Evolutionary conservation across 2,888 invertebrate genomes (phyloP).

Genomic region (Lycophotia porphyrea): DNA sequence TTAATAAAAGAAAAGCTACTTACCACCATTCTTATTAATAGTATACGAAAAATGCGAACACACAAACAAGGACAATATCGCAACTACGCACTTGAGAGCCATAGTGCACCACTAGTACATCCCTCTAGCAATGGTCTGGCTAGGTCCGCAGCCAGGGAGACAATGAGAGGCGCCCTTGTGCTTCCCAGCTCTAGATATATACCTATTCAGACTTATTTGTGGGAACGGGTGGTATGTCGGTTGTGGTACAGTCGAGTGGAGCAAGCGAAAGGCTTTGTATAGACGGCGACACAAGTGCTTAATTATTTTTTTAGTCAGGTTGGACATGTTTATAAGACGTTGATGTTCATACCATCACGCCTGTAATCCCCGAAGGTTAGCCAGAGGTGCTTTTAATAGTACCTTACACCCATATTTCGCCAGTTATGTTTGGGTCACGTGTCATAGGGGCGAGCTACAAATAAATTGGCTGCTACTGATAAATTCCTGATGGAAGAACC

Average conservation of each 20-base stretch:
- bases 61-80: slow-evolving; percentile 74
- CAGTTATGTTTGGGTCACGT: background rate
- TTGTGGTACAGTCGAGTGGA: slow-evolving; percentile 53
- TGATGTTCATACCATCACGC: background rate
- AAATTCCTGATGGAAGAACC: background rate
- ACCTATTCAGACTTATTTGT: slow-evolving; percentile 56
- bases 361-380: background rate
- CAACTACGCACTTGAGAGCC: slow-evolving; percentile 72
- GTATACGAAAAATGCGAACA: slow-evolving; percentile 76
- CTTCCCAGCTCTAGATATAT: slow-evolving; percentile 54
- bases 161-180: slow-evolving; percentile 67
- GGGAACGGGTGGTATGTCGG: slow-evolving; percentile 64
- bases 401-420: background rate
- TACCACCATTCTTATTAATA: slow-evolving; percentile 75
- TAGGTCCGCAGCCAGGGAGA: slow-evolving; percentile 53
- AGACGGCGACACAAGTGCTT: slow-evolving; percentile 18
- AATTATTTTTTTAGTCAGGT: background rate
- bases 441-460: background rate
- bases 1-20: slow-evolving; percentile 50
- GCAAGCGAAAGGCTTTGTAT: slow-evolving; percentile 33
- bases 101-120: slow-evolving; percentile 64
- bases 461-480: background rate
- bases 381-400: background rate
- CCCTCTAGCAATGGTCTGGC: slow-evolving; percentile 38
- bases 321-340: background rate